A percentile compares a stretch with the other conserved stretches of the same genome.
Conservation (phyloP, 2,888 invertebrate species). For the Agrilus mali region DNA sequence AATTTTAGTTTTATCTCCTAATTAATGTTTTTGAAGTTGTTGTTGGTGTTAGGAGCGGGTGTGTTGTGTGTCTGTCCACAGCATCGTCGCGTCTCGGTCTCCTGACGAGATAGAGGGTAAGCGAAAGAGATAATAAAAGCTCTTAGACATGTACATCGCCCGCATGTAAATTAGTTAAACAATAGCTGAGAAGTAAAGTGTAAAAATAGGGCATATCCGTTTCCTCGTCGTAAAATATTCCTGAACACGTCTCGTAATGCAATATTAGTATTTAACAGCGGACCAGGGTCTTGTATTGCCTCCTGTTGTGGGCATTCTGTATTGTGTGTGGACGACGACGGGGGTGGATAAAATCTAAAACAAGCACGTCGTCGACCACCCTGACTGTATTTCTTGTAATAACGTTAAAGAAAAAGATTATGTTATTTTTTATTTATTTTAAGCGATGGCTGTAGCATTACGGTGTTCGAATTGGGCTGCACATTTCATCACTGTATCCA, state of each 20-base stretch:
- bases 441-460: constrained; percentile 33
- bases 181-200: too few relatives aligned
- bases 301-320: constrained; percentile 2
- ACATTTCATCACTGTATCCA: constrained; percentile 27
- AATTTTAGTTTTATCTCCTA: constrained; percentile 15
- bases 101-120: too few relatives aligned
- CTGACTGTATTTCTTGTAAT: constrained; percentile 29
- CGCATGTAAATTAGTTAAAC: too few relatives aligned
- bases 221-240: constrained; percentile 4
- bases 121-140: too few relatives aligned
- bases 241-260: constrained; percentile 20
- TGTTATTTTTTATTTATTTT: constrained; percentile 30
- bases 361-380: constrained; percentile 7
- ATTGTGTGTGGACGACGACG: too few relatives aligned
- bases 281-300: constrained; percentile 29
- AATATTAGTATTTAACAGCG: constrained; percentile 30
- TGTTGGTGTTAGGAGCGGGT: constrained; percentile 24
- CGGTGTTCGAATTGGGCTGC: constrained; percentile 31
- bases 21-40: constrained; percentile 22
- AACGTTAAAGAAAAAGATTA: constrained; percentile 26
- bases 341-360: too few relatives aligned
- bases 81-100: too few relatives aligned
- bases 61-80: neutral
- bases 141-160: too few relatives aligned
- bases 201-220: too few relatives aligned